Percentiles rank a stretch among this genome's conserved stretches.
These are phyloP conservation scores for Pegea sp. DNA, from an alignment of 23 tunicate genomes.

Conservation along the genomic window DNA sequence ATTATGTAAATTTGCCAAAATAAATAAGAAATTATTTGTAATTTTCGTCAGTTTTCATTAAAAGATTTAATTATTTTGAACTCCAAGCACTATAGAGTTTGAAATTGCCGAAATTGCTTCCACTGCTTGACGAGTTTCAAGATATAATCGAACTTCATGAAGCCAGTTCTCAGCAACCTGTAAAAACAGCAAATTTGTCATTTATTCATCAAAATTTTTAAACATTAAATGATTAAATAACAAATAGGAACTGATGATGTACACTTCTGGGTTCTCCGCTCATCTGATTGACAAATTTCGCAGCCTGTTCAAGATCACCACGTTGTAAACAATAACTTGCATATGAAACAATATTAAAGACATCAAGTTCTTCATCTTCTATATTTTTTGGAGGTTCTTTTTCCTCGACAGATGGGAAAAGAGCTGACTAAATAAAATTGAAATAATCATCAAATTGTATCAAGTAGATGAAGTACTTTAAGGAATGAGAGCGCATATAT, in stretches of 20 bases:
- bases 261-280: conserved; percentile 66
- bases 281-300: conserved; percentile 68
- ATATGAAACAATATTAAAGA: conserved; percentile 39
- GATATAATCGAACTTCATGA: conserved; percentile 61
- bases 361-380: conserved; percentile 16
- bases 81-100: conserved; percentile 34
- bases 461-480: conserved; percentile 13
- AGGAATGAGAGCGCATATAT: conserved; percentile 49
- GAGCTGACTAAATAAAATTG: not conserved
- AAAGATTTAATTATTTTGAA: no score
- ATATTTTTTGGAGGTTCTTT: conserved; percentile 34
- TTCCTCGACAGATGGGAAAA: no score
- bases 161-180: conserved; percentile 80
- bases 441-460: not conserved
- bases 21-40: no score
- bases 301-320: conserved; percentile 78
- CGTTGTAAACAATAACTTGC: conserved; percentile 64
- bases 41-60: no score
- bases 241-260: not conserved
- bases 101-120: conserved; percentile 39
- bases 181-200: not conserved
- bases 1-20: no score
- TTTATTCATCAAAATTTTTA: not conserved
- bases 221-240: not conserved
- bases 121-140: conserved; percentile 64